Evolutionary conservation across 2,888 invertebrate species (phyloP).

Genomic region (Geotrupes spiniger): DNA sequence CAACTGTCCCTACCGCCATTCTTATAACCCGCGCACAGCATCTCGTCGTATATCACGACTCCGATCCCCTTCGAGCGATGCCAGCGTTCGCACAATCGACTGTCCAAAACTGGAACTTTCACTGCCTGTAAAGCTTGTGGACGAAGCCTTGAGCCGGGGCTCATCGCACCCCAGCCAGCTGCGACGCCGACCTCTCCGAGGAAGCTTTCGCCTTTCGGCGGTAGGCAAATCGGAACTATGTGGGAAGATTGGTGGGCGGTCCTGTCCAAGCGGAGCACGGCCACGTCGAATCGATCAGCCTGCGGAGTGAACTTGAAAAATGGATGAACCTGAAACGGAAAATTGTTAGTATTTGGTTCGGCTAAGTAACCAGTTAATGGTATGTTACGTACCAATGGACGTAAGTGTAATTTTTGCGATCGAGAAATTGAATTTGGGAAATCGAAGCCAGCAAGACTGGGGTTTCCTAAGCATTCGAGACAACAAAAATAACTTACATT

Average conservation of each 20-base stretch:
- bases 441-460: no score
- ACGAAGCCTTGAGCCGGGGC: slow-evolving; percentile 77
- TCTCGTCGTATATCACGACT: slow-evolving; percentile 90
- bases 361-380: no score
- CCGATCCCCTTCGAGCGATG: slow-evolving; percentile 75
- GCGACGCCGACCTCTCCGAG: slow-evolving; percentile 90
- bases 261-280: slow-evolving; percentile 81
- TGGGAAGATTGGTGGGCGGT: slow-evolving; percentile 89
- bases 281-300: slow-evolving; percentile 87
- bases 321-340: slow-evolving; percentile 71
- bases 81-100: slow-evolving; percentile 70
- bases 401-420: no score
- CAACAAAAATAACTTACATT: no score
- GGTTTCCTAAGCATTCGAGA: no score
- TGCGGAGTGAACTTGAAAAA: slow-evolving; percentile 92
- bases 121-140: slow-evolving; percentile 90
- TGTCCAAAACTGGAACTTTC: slow-evolving; percentile 91
- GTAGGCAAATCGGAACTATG: slow-evolving; percentile 87
- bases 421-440: no score
- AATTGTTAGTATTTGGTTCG: no score
- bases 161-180: slow-evolving; percentile 89
- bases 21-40: slow-evolving; percentile 92
- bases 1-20: slow-evolving; percentile 79
- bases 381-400: no score
- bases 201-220: slow-evolving; percentile 86